Evolutionary conservation across 2,113 vertebrate genomes (phyloP), one percentile per base, ranked within the genome.

Genomic region (Sphaerodactylus townsendi): DNA sequence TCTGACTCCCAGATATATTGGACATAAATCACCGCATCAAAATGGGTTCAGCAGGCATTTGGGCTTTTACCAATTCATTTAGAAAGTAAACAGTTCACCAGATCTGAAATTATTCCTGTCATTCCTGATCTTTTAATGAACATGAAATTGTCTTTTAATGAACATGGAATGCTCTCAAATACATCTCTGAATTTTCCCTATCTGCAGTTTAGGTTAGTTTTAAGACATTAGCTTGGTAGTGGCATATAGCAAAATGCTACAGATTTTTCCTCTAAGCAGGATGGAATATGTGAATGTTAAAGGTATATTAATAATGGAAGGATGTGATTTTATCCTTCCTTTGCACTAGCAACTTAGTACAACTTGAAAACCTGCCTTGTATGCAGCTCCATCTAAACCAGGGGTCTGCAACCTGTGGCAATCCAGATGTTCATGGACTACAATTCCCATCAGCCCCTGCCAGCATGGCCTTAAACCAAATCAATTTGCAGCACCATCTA

Each of bases 91-190:
- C 14, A 48, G 62, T 92, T 85, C 90, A 86, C 89, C 35, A 1
- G 53, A 87, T 89, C 88, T 85, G 86, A 89, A 88, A 76, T 81
- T 71, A 83, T 86, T 88, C 68, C 41, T 79, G 76, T 91, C 83
- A 77, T 89, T 92, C 79, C 86, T 83, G 37, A 48, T 73, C 71
- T 88, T 21, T 14, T 73, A 78, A 35, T 33, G n/a, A n/a, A n/a
- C n/a, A n/a, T n/a, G n/a, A n/a, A n/a, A n/a, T n/a, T n/a, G 0
- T 41, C 75, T 71, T 71, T 78, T 75, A 87, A 82, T 89, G 84
- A 80, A 90, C 86, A 82, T 77, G 82, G 88, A 81, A 88, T 72
- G 56, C 69, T 90, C 46, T 1, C 48, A 69, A 85, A 79, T 87
- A 80, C 81, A 78, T 86, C 25, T 66, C 14, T 30, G 25, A 44